These are phyloP conservation scores for Beaufortia kweichowensis DNA, from an alignment of 2,113 vertebrate genomes.

Conservation along the genomic window DNA sequence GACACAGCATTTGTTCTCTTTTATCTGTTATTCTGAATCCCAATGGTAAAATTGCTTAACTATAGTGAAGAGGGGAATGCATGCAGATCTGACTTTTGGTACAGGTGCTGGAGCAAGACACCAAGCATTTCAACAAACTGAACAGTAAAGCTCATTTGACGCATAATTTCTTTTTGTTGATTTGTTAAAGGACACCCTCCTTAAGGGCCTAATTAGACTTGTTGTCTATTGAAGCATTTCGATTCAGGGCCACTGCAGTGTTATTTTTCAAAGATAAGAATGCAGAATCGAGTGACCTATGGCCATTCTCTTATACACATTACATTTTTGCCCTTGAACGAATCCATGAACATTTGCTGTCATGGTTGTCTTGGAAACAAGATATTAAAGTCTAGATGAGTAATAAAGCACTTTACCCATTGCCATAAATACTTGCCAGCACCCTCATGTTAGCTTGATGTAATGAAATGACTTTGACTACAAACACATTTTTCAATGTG, in stretches of 20 bases:
- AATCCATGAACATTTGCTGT: slow-evolving; percentile 38
- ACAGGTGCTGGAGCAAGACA: too few species aligned
- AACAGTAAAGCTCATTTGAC: background rate
- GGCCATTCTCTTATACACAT: slow-evolving; percentile 38
- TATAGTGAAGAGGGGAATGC: background rate
- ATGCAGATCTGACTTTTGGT: too few species aligned
- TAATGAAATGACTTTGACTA: slow-evolving; percentile 31
- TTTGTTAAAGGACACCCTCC: slow-evolving; percentile 1
- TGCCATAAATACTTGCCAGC: slow-evolving; percentile 40
- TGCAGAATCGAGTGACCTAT: slow-evolving; percentile 27
- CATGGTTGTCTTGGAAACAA: slow-evolving; percentile 58
- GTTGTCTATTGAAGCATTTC: slow-evolving; percentile 26
- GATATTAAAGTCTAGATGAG: slow-evolving; percentile 46
- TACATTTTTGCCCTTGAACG: slow-evolving; percentile 45
- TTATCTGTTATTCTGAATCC: background rate
- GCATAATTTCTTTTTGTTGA: background rate
- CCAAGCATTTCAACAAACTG: too few species aligned
- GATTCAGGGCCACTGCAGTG: slow-evolving; percentile 10
- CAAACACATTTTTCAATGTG: slow-evolving; percentile 28
- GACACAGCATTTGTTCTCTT: background rate
- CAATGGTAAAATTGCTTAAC: too few species aligned
- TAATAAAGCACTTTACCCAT: slow-evolving; percentile 51
- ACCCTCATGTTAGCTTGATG: slow-evolving; percentile 37
- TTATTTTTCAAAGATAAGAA: background rate
- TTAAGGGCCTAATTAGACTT: slow-evolving; percentile 23